Percentiles rank a stretch among this genome's conserved stretches.
Evolutionary conservation across 2,797 vertebrate species (phyloP).

Genomic region (Esox masquinongy): DNA sequence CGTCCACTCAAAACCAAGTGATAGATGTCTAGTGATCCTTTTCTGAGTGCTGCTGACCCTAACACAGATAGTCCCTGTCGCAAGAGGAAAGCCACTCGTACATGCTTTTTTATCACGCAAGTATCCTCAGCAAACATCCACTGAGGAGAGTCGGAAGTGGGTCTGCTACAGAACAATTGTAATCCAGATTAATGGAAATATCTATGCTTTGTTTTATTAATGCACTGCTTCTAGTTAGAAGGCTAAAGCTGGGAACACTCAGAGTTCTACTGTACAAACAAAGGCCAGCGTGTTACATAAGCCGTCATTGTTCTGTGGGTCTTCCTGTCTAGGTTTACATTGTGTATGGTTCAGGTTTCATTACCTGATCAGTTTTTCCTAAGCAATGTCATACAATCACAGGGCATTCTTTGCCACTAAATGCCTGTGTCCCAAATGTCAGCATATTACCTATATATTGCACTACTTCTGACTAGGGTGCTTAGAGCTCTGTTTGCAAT

Average conservation of each 20-base stretch:
- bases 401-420: conserved; percentile 8
- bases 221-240: neutral
- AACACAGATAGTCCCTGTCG: conserved; percentile 31
- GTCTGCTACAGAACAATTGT: conserved; percentile 14
- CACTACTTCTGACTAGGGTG: conserved; percentile 24
- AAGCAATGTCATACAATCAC: conserved; percentile 54
- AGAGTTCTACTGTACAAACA: conserved; percentile 14
- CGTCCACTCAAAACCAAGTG: conserved; percentile 13
- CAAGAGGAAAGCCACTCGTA: conserved; percentile 41
- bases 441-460: neutral
- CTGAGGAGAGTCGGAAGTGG: neutral
- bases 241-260: neutral
- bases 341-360: conserved; percentile 57
- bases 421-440: conserved; percentile 22
- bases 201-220: conserved; percentile 1
- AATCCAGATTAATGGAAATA: neutral
- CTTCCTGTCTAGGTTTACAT: conserved; percentile 39
- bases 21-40: conserved; percentile 21
- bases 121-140: neutral
- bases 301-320: conserved; percentile 33
- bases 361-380: conserved; percentile 61
- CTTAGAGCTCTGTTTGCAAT: conserved; percentile 17
- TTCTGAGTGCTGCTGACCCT: conserved; percentile 22
- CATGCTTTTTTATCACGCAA: neutral
- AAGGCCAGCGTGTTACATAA: conserved; percentile 35